Base-by-base conservation (phyloP, 2,888 invertebrate genomes). In the Cephus pygmeus region DNA sequence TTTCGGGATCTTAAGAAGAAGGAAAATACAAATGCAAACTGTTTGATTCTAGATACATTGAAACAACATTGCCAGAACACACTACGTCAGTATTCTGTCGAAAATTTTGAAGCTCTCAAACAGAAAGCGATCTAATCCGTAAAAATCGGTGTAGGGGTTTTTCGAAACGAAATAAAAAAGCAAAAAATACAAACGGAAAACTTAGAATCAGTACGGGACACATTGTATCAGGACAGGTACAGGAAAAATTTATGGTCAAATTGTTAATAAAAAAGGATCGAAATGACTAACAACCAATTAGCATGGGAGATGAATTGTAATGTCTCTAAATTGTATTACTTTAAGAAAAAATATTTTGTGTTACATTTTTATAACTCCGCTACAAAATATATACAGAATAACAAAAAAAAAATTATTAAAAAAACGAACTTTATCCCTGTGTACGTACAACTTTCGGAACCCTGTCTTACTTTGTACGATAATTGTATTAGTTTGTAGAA, bases 351-450 rank as follows among this genome's bases (percentile, higher is more conserved):
- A 88, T 90, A 91, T 90, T 90, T 91, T 91, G 89, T 89, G 88
- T 91, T 91, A 91, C 85, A 90, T 88, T 91, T 91, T 91, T 91
- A 90, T 91, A 91, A 89, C 87, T 89, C 88, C 87, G 84, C 87
- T 85, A 87, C 81, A 85, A 89, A 88, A 87, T 90, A 86, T 89
- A 90, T 88, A 90, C 88, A 87, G 83, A 89, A 89, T 85, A 85
- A 88, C 85, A 76, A 79, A 84, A 78, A 77, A 77, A 78, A 82
- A 83, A 82, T 81, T 79, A 82, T 86, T 76, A 68, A 84, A 83
- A 83, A 80, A 86, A 82, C 78, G 80, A 85, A 85, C 85, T 88
- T 87, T 88, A 87, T 88, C 83, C 86, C 86, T 87, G 86, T 88
- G 87, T 88, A 88, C 85, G 88, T 88, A 90, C 87, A 86, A 88